These are phyloP conservation scores for Agrotis clavis DNA, from an alignment of 2,888 invertebrate genomes.

Conservation along the genomic window DNA sequence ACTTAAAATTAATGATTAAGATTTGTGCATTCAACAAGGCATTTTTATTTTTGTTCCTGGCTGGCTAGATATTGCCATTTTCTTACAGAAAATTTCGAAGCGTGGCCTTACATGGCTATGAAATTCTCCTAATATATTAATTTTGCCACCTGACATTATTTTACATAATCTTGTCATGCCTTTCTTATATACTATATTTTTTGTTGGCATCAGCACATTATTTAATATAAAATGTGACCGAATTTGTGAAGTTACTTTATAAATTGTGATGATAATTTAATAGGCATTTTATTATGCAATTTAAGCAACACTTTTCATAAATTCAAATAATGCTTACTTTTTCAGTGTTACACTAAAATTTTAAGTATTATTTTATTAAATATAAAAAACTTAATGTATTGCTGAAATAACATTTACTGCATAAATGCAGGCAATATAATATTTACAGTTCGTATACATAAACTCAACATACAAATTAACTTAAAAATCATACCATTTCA, in stretches of 20 bases:
- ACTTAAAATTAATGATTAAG: constrained; percentile 50
- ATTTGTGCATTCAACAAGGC: constrained; percentile 53
- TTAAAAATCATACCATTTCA: constrained; percentile 65
- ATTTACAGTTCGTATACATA: constrained; percentile 76
- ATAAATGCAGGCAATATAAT: constrained; percentile 70
- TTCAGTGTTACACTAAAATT: constrained; percentile 67
- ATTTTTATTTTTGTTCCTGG: constrained; percentile 39
- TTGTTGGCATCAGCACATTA: constrained; percentile 41
- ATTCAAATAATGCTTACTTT: constrained; percentile 67
- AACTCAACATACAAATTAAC: constrained; percentile 69
- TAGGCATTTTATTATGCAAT: constrained; percentile 68
- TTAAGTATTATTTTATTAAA: constrained; percentile 64
- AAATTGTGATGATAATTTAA: constrained; percentile 70
- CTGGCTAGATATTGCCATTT: constrained; percentile 34
- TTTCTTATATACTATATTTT: constrained; percentile 29
- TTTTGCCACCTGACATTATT: constrained; percentile 27
- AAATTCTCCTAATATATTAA: constrained; percentile 28
- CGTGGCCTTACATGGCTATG: constrained; percentile 52
- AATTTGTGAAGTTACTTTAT: constrained; percentile 64
- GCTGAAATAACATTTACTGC: constrained; percentile 66
- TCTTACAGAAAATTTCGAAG: constrained; percentile 50
- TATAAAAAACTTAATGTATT: constrained; percentile 63
- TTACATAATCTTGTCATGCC: constrained; percentile 46
- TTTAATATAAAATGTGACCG: constrained; percentile 63
- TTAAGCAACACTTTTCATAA: constrained; percentile 73